Evolutionary conservation across 2,113 vertebrate genomes (phyloP).

Genomic region (Scomber japonicus): DNA sequence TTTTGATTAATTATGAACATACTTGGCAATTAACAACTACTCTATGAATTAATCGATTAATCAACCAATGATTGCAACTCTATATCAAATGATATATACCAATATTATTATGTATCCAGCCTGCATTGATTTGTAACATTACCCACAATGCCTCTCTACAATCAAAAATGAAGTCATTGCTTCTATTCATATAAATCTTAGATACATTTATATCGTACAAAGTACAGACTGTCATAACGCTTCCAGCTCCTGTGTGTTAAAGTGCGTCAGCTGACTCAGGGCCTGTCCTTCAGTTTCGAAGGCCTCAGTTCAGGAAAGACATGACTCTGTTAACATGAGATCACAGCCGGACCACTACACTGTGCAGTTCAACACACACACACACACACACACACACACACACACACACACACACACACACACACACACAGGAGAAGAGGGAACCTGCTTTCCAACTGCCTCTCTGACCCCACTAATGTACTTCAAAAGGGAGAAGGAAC

Average conservation of each 20-base stretch:
- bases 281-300: constrained; percentile 21
- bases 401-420: no score
- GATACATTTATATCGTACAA: no score
- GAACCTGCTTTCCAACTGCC: constrained; percentile 54
- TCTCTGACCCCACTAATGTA: constrained; percentile 44
- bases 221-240: no score
- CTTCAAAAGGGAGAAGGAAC: constrained; percentile 31
- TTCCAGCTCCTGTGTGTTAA: no score
- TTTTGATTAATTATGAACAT: no score
- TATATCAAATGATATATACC: not conserved
- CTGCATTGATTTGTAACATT: not conserved
- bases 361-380: constrained; percentile 65
- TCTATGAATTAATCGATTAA: no score
- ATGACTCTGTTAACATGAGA: constrained; percentile 50
- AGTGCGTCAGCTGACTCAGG: constrained; percentile 24
- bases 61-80: no score
- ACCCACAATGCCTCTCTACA: not conserved
- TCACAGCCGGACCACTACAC: constrained; percentile 69
- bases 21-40: no score
- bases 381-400: no score
- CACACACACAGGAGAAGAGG: constrained; percentile 9
- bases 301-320: constrained; percentile 40
- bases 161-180: no score
- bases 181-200: no score
- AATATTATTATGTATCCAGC: not conserved